Conservation (phyloP, 2,888 invertebrate species). For the Notodonta ziczac region DNA sequence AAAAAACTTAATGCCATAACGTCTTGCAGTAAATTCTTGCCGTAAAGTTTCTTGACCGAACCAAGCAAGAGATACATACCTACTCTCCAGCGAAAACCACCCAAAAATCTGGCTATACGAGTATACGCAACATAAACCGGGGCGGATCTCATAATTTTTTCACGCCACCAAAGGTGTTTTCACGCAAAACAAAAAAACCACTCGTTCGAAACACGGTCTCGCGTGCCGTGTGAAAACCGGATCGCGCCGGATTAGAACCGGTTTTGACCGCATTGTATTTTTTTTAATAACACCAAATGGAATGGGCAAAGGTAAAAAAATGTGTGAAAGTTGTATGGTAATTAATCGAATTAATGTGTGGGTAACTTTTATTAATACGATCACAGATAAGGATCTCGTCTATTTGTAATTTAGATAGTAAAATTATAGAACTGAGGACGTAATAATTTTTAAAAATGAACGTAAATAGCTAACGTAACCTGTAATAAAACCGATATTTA, state of each 20-base stretch:
- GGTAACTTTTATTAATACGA: too few relatives aligned
- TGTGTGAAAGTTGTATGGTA: too few relatives aligned
- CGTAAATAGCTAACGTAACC: too few relatives aligned
- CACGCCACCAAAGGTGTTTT: constrained; percentile 28
- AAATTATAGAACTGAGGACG: too few relatives aligned
- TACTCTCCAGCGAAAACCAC: neutral
- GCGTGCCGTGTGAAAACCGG: constrained; percentile 38
- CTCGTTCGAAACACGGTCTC: constrained; percentile 22
- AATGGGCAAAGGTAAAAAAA: neutral
- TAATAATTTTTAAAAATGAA: too few relatives aligned
- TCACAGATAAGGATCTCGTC: too few relatives aligned
- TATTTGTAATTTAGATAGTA: too few relatives aligned
- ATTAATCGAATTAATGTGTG: too few relatives aligned
- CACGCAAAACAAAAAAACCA: constrained; percentile 28
- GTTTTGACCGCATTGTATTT: constrained; percentile 43
- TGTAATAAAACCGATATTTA: too few relatives aligned
- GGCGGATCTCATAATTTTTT: constrained; percentile 16
- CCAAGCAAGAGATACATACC: neutral
- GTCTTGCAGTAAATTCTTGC: too few relatives aligned
- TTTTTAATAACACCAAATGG: constrained; percentile 39
- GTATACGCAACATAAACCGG: neutral
- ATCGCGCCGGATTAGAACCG: constrained; percentile 42
- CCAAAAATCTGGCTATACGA: neutral
- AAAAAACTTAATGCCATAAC: too few relatives aligned
- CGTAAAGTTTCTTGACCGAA: too few relatives aligned